Percentiles rank a stretch among this genome's conserved stretches.
Conservation (phyloP, 2,888 invertebrate genomes). For the Noctua comes region DNA sequence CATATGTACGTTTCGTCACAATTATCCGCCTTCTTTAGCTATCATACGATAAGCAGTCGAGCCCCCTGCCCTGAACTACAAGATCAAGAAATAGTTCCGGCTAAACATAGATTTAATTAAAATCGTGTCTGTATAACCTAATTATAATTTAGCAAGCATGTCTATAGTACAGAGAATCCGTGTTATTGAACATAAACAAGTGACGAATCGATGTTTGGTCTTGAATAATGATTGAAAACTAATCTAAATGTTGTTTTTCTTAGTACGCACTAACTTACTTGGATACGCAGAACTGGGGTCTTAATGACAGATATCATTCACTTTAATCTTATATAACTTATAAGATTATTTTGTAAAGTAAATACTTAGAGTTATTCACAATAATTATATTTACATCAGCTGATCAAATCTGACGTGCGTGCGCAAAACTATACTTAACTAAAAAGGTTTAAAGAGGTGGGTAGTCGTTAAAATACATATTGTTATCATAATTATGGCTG, state of each 20-base stretch:
- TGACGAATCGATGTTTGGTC: constrained; percentile 33
- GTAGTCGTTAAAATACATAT: background rate
- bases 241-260: constrained; percentile 36
- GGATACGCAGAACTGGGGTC: constrained; percentile 7
- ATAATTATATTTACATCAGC: background rate
- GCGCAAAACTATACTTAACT: background rate
- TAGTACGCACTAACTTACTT: constrained; percentile 12
- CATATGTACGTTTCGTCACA: constrained; percentile 71
- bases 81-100: constrained; percentile 46
- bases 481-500: background rate
- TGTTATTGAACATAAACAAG: constrained; percentile 39
- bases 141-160: constrained; percentile 24
- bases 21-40: constrained; percentile 33
- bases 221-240: constrained; percentile 25
- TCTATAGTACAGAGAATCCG: constrained; percentile 25
- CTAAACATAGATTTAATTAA: constrained; percentile 43
- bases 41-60: constrained; percentile 72
- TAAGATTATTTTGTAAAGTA: background rate
- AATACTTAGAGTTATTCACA: background rate
- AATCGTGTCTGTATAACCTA: constrained; percentile 21
- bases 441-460: background rate
- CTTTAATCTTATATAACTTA: background rate
- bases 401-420: background rate
- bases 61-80: constrained; percentile 79
- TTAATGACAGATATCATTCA: constrained; percentile 10